phyloP scores from a whole-genome alignment of 2,888 invertebrate genomes.

The Punctoribates punctum region DNA sequence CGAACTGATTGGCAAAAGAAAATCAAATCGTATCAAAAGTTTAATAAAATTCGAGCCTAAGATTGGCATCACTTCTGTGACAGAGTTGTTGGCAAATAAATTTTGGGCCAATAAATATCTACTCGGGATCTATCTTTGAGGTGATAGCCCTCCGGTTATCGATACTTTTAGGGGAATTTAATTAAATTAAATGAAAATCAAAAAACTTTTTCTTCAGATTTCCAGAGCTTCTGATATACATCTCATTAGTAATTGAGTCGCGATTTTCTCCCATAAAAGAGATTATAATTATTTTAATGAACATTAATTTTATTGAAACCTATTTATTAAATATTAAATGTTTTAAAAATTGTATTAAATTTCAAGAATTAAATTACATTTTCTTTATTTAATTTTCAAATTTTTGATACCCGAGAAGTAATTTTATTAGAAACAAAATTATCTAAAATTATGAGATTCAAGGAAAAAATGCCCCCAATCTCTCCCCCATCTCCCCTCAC shows the following conservation, averaged over 20 bases:
- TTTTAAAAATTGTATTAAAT: background rate
- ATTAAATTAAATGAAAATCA: conserved; percentile 2
- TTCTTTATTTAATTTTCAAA: background rate
- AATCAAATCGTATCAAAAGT: too few relatives aligned
- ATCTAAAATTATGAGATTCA: too few relatives aligned
- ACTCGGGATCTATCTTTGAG: background rate
- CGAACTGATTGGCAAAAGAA: too few relatives aligned
- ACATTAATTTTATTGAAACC: conserved; percentile 8
- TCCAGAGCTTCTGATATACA: too few relatives aligned
- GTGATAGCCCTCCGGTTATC: background rate
- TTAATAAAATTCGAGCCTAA: background rate
- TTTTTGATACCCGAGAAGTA: too few relatives aligned
- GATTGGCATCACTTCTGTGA: background rate
- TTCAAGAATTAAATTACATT: background rate
- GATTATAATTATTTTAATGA: background rate
- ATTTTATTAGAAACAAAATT: too few relatives aligned
- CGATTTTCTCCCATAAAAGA: background rate
- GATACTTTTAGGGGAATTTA: background rate
- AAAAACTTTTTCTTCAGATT: background rate
- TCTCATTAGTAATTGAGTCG: conserved; percentile 1
- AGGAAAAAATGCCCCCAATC: too few relatives aligned
- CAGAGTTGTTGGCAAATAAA: background rate
- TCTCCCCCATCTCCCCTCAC: too few relatives aligned
- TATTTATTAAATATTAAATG: background rate
- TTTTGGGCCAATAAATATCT: background rate